A percentile compares a stretch with the other conserved stretches of the same genome.
Conservation (phyloP, 1,140 invertebrate species). For the Drosophila nigrodunni region DNA sequence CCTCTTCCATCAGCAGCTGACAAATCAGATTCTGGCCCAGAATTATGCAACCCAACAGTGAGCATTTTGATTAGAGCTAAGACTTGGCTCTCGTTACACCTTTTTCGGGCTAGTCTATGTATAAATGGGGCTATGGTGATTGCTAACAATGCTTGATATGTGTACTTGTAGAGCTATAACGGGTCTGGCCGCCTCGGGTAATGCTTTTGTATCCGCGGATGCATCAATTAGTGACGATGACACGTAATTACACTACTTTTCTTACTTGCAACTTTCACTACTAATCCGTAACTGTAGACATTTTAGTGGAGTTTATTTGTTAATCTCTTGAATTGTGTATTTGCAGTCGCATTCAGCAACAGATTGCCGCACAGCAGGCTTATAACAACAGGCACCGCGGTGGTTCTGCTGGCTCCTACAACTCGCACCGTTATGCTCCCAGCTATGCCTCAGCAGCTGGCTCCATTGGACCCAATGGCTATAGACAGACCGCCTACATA, state of each 20-base stretch:
- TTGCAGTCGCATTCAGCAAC: constrained; percentile 74
- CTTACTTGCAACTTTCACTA: constrained; percentile 11
- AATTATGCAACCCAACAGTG: constrained; percentile 75
- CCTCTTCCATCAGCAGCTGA: constrained; percentile 79
- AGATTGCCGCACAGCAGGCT: constrained; percentile 78
- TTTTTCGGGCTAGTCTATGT: constrained; percentile 13
- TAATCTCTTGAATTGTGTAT: background rate
- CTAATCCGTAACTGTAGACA: constrained; percentile 22
- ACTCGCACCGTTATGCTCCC: constrained; percentile 77
- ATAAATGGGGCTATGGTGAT: constrained; percentile 12
- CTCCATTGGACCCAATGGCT: constrained; percentile 85
- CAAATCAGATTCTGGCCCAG: constrained; percentile 80
- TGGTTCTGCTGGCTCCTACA: constrained; percentile 50
- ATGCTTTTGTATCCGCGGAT: constrained; percentile 76
- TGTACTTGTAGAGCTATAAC: constrained; percentile 76
- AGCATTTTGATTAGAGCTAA: constrained; percentile 32
- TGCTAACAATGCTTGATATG: constrained; percentile 56
- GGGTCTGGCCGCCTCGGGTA: constrained; percentile 70
- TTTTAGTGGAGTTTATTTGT: background rate
- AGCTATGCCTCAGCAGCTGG: constrained; percentile 84
- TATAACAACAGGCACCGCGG: constrained; percentile 60
- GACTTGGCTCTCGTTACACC: background rate
- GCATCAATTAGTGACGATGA: constrained; percentile 68
- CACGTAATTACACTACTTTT: constrained; percentile 62
- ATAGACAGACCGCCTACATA: constrained; percentile 86